Evolutionary conservation across 2,797 vertebrate species (phyloP), one percentile per base, ranked within the genome.

Genomic region (Crypturellus tataupa): DNA sequence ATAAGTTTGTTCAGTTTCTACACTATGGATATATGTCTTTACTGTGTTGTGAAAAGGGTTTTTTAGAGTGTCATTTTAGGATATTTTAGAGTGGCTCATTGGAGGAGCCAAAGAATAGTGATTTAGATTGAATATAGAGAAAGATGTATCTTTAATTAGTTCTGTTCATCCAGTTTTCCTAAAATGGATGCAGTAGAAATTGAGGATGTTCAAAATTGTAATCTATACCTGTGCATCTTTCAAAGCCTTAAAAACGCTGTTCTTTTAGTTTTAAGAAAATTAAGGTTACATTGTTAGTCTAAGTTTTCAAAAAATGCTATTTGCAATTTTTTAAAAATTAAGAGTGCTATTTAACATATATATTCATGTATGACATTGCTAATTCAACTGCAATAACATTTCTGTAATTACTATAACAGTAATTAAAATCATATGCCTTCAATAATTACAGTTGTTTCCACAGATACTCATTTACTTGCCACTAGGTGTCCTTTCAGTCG

Each of bases 401-500:
- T 77, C 31, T 44, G 14, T 24, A 60, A 10, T 76, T 89, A 47
- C 80, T 1, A 0, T 35, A 65, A 17, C 40, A 90, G 12, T 33
- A 88, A 4, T 46, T 47, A 12, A 4, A 39, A 70, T 60, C 42
- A 29, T 11, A 49, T 27, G 37, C 21, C 73, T 86, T 63, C 33
- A 75, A 3, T 62, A 56, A 20, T 60, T 25, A 31, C 59, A 23
- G 39, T 0, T 0, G 31, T 68, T 84, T 64, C 68, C 47, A 75
- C 67, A 46, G 27, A 77, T 35, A 3, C 86, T 89, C 25, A 25
- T 91, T 88, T 29, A 40, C 40, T 93, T 83, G 58, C 96, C 96
- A 97, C 96, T 97, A 97, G 96, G 68, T 97, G 96, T 97, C 96
- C 96, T 94, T 95, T 94, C 18, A 88, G 94, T 4, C 92, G 87